These are phyloP conservation scores for Buphagus erythrorhynchus DNA, from an alignment of 2,797 vertebrate genomes.

Conservation along the genomic window DNA sequence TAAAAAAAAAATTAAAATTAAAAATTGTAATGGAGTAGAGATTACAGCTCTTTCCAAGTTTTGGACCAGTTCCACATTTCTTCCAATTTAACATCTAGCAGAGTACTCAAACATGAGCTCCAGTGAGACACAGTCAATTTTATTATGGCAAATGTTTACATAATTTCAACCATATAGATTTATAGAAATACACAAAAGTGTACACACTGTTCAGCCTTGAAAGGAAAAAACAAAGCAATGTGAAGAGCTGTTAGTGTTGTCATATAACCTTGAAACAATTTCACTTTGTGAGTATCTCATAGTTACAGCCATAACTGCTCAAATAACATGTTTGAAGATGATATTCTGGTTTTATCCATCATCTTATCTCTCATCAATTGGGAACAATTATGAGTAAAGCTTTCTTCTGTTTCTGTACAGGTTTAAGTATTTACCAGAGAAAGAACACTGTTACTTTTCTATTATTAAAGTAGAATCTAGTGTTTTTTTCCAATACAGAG, in stretches of 20 bases:
- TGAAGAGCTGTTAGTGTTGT: background rate
- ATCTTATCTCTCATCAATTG: conserved; percentile 22
- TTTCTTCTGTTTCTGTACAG: background rate
- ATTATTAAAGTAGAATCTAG: conserved; percentile 36
- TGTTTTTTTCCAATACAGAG: background rate
- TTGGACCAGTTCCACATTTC: background rate
- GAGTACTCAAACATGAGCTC: background rate
- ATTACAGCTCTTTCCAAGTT: background rate
- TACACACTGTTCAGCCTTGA: background rate
- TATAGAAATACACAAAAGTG: background rate
- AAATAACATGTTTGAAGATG: conserved; percentile 19
- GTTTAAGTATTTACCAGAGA: conserved; percentile 22
- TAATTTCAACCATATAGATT: background rate
- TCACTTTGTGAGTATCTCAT: background rate
- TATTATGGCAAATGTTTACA: background rate
- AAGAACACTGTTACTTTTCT: background rate
- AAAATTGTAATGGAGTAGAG: too few relatives aligned
- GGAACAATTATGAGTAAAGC: conserved; percentile 41
- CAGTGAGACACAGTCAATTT: background rate
- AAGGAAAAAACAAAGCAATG: background rate
- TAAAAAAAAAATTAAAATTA: background rate
- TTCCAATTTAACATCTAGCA: background rate
- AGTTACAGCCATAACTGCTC: background rate
- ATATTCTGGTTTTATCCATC: background rate
- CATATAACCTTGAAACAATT: background rate